Evolutionary conservation across 1,140 invertebrate species (phyloP).

Genomic region (Ganaspis sp.): DNA sequence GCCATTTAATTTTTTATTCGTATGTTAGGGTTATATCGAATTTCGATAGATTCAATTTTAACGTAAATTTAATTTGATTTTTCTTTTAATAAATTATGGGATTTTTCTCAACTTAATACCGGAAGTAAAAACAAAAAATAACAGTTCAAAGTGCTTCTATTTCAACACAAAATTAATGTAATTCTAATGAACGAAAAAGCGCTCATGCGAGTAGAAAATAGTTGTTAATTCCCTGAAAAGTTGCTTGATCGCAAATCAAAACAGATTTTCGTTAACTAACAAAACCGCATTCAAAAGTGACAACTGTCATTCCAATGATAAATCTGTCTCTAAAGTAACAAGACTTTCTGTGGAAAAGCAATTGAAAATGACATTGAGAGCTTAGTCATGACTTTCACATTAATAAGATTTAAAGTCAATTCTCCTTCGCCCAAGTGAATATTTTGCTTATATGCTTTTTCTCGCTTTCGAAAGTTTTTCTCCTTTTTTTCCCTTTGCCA

Average conservation of each 20-base stretch:
- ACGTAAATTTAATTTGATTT: too few species aligned
- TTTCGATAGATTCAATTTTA: too few species aligned
- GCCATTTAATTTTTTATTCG: too few species aligned
- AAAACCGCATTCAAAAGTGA: not conserved
- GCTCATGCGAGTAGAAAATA: not conserved
- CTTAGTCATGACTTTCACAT: conserved; percentile 13
- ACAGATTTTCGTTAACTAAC: not conserved
- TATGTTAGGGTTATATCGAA: too few species aligned
- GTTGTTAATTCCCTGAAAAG: not conserved
- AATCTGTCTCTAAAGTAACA: not conserved
- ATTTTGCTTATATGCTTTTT: not conserved
- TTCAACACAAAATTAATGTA: too few species aligned
- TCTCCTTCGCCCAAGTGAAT: not conserved
- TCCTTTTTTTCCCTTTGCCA: not conserved
- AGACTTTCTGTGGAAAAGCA: conserved; percentile 3
- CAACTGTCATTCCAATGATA: conserved; percentile 3
- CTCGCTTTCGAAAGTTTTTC: conserved; percentile 8
- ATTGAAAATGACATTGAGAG: conserved; percentile 13
- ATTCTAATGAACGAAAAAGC: too few species aligned
- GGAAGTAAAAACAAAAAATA: too few species aligned
- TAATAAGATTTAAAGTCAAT: conserved; percentile 11
- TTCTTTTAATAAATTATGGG: too few species aligned
- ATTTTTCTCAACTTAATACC: too few species aligned
- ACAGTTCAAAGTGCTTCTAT: too few species aligned
- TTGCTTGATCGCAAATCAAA: not conserved